These are phyloP conservation scores for Anguilla anguilla DNA, from an alignment of 2,797 vertebrate genomes.

Conservation along the genomic window DNA sequence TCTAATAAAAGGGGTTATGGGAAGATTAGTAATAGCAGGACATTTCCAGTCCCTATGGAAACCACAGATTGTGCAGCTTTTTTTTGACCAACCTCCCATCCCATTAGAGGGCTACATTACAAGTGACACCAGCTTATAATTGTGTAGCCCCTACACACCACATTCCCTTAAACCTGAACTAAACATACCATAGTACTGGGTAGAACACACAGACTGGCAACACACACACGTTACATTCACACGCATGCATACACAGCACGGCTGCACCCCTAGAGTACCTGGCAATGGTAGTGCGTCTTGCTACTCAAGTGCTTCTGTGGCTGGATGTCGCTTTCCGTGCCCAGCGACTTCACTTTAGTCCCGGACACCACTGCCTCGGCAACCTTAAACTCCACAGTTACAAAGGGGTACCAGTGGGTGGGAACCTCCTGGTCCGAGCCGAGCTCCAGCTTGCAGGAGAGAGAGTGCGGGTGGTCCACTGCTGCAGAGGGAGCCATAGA, in stretches of 20 bases:
- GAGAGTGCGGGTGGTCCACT: constrained; percentile 88
- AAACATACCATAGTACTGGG: background rate
- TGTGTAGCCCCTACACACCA: background rate
- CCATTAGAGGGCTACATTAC: too few relatives aligned
- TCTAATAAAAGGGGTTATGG: background rate
- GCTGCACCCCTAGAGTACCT: constrained; percentile 69
- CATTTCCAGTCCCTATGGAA: too few relatives aligned
- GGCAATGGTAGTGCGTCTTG: constrained; percentile 86
- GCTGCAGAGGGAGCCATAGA: constrained; percentile 64
- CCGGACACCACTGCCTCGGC: constrained; percentile 81
- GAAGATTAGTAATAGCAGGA: too few relatives aligned
- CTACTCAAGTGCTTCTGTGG: constrained; percentile 88
- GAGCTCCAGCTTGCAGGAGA: constrained; percentile 93
- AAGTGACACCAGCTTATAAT: background rate
- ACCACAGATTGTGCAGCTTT: too few relatives aligned
- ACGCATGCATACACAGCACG: constrained; percentile 9
- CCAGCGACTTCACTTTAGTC: constrained; percentile 85
- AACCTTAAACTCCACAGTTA: constrained; percentile 88
- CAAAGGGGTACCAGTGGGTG: constrained; percentile 88
- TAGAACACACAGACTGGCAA: background rate
- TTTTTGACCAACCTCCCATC: too few relatives aligned
- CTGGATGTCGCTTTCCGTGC: constrained; percentile 86
- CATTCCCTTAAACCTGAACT: background rate
- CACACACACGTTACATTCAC: too few relatives aligned
- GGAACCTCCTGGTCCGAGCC: constrained; percentile 96